Base-by-base conservation (phyloP, 2,888 invertebrate genomes). In the Nomada goodeniana region DNA sequence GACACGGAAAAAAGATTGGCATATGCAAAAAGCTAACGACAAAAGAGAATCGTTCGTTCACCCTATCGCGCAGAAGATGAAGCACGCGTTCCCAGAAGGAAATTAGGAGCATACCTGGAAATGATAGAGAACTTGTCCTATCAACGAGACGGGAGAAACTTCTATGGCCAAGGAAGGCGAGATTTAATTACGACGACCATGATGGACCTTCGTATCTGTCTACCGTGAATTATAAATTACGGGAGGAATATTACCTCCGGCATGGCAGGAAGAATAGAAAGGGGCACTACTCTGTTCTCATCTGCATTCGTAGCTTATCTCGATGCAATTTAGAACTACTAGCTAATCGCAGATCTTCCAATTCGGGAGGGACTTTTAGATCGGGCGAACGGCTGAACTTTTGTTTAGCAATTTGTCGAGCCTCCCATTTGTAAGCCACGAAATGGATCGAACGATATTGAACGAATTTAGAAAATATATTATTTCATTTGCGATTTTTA, bases 311-410 rank as follows among this genome's bases (percentile, higher is more conserved):
- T 80, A 63, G 67, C 63, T 36, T 64, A 70, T 44, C 68, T 53
- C 60, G 42, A 71, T 76, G 71, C 60, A 75, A 67, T 55, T 68
- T 71, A 10, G 44, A 9, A 86, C 85, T 86, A 85, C 86, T 84
- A 69, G 73, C 84, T 87, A 89, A 90, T 89, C 90, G 88, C 75
- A 84, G 83, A 90, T 90, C 90, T 89, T 89, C 87, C 13, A 88
- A 90, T 90, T 90, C 87, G 87, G 88, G 83, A 80, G 71, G 74
- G 80, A 47, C 82, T 53, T 80, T 82, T 52, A 70, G 64, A 61
- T 20, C 68, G 78, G 68, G 63, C 76, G 36, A 29, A 70, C 53
- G 69, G 76, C 84, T 55, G 23, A 57, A 76, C 68, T 26, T 72
- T 36, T 36, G 36, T 7, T 36, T 7, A 36, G 5, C 36, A 36